Evolutionary conservation across 2,797 vertebrate genomes (phyloP), one percentile per base, ranked within the genome.

Genomic region (Poeciliopsis paucimaculata): DNA sequence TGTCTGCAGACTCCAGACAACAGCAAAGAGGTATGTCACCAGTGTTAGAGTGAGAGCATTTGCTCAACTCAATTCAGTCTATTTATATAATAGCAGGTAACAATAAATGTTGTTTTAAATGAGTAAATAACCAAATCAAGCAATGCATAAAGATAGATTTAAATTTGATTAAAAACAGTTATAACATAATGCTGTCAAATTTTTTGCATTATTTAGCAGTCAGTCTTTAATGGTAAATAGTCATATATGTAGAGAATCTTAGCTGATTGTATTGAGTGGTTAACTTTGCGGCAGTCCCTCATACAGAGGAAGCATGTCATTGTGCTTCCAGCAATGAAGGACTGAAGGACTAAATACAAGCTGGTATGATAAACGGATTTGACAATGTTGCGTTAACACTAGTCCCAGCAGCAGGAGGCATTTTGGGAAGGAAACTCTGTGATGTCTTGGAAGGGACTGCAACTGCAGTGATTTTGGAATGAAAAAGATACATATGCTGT

Each of bases 1-100:
- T 97, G 0, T 96, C 97, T 84, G 95, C 96, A 0, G 98, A 98
- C 86, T 96, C 96, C 80, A 95, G 96, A 78, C 95, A 96, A 51
- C 97, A 97, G 87, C 94, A 96, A 2, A 95, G 97, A 97, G 97
- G 98, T 98, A 86, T 16, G 36, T 16, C 13, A 28, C 68, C 28
- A 43, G 9, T 49, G 28, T 51, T 47, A 34, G 8, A 2, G 46
- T 53, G 9, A 16, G n/a, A 31, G 3, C 28, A 39, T 71, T 45
- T 71, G 23, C 45, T 31, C 31, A 12, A 60, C 23, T 60, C 51
- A 26, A 55, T 73, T 11, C 18, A 36, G 18, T 73, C 41, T 31
- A 31, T 18, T 62, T 64, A 64, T 34, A 36, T 64, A 64, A 36
- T 18, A 36, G 15, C 57, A 64, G 7, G 16, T 36, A 36, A 23